Base-by-base conservation (phyloP, 2,113 vertebrate species). In the Cygnus buccinator region DNA sequence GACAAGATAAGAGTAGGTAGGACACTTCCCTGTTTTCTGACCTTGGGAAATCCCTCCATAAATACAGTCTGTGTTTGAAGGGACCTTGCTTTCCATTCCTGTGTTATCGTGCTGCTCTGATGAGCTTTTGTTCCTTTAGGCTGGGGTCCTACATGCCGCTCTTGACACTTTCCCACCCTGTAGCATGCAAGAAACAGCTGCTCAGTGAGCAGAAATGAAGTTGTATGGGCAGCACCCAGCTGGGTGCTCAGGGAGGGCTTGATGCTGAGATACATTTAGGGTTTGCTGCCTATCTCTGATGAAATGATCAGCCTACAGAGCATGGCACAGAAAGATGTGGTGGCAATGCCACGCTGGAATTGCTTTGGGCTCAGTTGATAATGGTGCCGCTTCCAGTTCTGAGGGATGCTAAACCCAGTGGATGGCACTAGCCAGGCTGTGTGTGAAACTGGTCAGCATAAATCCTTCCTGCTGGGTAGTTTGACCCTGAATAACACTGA, bases 1-100 rank as follows among this genome's bases (percentile, higher is more conserved):
- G 95, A 98, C 79, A 97, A 98, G 95, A 98, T 99, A 87, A 98
- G 99, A 97, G 98, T 99, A 29, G 99, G 99, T 99, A 96, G 97
- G 98, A 58, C 3, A 4, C 11, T 20, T 8, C 25, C 16, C 63
- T 62, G 12, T 65, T 66, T 74, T 15, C 41, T 52, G n/a, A 28
- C 72, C 31, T 80, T 67, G 54, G 18, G 19, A 39, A 84, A 39
- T 68, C 31, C 44, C 43, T 68, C 66, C 22, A 8, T 19, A 35
- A 61, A 35, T 23, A 61, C 19, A 61, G 28, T 2, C 29, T 0
- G 0, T 77, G 6, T 33, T 59, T 10, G 25, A 71, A 67, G 50
- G n/a, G 2, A 1, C 2, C 26, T 41, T 71, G 28, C 1, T 59
- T 12, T 62, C 19, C 31, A 10, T 61, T 63, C 33, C 35, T n/a